Evolutionary conservation across 2,113 vertebrate genomes (phyloP), one percentile per base, ranked within the genome.

Genomic region (Paradisaea rubra): DNA sequence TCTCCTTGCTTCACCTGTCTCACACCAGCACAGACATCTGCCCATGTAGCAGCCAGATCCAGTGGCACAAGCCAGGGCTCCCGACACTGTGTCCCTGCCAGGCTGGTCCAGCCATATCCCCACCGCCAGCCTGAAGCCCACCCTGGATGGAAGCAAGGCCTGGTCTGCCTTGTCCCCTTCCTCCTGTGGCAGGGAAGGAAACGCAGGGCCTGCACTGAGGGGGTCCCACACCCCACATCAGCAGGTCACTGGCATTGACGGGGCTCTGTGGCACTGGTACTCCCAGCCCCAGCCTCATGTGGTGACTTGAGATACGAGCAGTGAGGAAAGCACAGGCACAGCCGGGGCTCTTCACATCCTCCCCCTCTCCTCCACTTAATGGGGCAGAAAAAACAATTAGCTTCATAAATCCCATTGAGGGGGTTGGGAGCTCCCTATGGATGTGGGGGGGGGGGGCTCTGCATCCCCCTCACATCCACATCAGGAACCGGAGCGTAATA

Each of bases 371-470:
- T 64, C 79, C 93, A 90, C 52, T 93, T 95, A 95, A 96, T 94
- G 90, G 70, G 87, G 93, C 79, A 96, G 91, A 95, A 97, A 94
- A 95, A 91, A 4, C 94, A 96, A 95, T 95, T 95, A 96, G 84
- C 61, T 94, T 37, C 73, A 81, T 68, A 82, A 95, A 91, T 86
- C 82, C 82, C 4, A 1, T 23, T 10, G 2, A 13, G 37, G 41
- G 73, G 30, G 28, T 3, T 39, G 45, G 54, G 50, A 50, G 35
- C 10, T 60, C n/a, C 66, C 68, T 1, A 5, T 16, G 2, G 73
- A 78, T 39, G 6, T 1, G 1, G 37, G 52, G 20, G 61, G 61
- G 56, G 47, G 5, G 39, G 59, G 74, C 33, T 61, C 59, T 63
- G 50, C 74, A 74, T 56, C 19, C 20, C 44, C 41, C 37, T 69